Evolutionary conservation across 1,140 invertebrate species (phyloP).

Genomic region (Episyrphus balteatus): DNA sequence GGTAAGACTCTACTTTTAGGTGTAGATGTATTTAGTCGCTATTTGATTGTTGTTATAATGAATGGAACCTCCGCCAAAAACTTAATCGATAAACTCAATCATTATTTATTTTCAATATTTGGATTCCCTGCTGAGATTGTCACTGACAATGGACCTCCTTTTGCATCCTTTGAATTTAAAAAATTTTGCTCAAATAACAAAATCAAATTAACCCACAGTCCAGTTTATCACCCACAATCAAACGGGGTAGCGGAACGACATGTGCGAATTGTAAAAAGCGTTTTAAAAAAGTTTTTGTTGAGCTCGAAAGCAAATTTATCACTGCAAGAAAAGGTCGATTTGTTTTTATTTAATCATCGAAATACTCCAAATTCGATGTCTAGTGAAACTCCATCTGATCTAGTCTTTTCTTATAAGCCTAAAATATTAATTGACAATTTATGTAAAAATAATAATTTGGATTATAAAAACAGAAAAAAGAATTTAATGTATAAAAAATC

Average conservation of each 20-base stretch:
- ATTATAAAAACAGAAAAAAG: no score
- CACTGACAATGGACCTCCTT: constrained; percentile 22
- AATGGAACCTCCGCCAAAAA: constrained; percentile 3
- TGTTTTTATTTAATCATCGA: constrained; percentile 12
- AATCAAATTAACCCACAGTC: constrained; percentile 11
- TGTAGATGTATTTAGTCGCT: no score
- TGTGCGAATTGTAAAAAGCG: constrained; percentile 15
- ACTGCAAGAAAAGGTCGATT: constrained; percentile 6
- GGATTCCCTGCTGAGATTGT: constrained; percentile 16
- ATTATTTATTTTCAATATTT: constrained; percentile 11
- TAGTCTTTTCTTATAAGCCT: no score
- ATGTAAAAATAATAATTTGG: no score
- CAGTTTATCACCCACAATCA: constrained; percentile 13
- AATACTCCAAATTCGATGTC: constrained; percentile 2
- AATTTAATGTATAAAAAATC: no score
- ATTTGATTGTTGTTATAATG: not conserved
- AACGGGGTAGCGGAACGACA: constrained; percentile 17
- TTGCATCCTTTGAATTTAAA: constrained; percentile 13
- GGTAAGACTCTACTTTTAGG: constrained; percentile 30
- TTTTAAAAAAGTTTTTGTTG: constrained; percentile 4
- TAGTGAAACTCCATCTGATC: no score
- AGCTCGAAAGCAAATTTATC: not conserved
- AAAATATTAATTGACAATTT: no score
- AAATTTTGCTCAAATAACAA: constrained; percentile 15
- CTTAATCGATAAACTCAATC: constrained; percentile 10